Conservation (phyloP, 2,797 vertebrate species). For the Gallirallus australis region DNA sequence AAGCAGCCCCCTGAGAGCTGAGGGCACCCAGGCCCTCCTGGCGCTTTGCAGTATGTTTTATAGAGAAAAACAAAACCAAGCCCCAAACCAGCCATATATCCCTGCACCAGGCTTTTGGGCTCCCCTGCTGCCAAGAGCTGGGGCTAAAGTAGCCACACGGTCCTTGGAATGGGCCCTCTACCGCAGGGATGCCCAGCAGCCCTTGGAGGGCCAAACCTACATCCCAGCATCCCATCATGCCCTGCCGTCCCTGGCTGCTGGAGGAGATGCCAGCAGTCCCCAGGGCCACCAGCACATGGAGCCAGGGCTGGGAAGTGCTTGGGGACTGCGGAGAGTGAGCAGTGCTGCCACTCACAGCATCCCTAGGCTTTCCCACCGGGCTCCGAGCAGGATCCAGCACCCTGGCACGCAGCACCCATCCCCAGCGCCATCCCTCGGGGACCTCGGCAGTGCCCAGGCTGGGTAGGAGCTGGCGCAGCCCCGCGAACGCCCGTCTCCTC, state of each 20-base stretch:
- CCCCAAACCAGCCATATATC: background rate
- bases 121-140: accelerated
- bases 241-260: background rate
- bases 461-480: background rate
- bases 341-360: background rate
- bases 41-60: background rate
- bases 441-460: background rate
- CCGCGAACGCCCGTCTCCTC: accelerated
- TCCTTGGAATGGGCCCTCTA: accelerated
- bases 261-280: background rate
- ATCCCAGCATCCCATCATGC: background rate
- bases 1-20: background rate
- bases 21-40: background rate
- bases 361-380: accelerated
- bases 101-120: background rate
- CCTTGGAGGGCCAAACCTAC: accelerated
- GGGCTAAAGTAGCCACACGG: accelerated
- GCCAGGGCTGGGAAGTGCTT: accelerated
- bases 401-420: accelerated
- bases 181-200: background rate
- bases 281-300: accelerated
- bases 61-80: background rate
- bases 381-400: background rate
- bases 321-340: background rate
- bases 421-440: background rate